Conservation (phyloP, 2,113 vertebrate genomes). For the Numida meleagris region DNA sequence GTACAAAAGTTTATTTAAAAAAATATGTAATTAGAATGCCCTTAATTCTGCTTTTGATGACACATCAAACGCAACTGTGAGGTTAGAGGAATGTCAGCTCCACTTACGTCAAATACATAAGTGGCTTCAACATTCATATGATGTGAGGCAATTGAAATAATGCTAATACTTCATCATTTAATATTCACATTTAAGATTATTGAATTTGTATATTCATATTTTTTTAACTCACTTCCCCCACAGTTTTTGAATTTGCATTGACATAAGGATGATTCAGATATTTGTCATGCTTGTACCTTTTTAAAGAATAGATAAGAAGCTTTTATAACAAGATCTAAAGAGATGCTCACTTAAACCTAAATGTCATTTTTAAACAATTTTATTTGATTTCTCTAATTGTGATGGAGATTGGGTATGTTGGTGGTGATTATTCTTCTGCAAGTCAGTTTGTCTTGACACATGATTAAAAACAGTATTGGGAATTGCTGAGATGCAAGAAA, state of each 20-base stretch:
- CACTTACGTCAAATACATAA: no score
- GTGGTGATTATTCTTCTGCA: background rate
- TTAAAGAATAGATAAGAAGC: constrained; percentile 22
- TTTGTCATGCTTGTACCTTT: constrained; percentile 22
- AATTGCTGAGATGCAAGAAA: background rate
- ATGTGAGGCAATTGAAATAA: constrained; percentile 16
- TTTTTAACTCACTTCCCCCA: constrained; percentile 61
- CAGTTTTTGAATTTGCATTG: constrained; percentile 29
- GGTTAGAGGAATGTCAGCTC: background rate
- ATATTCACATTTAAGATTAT: constrained; percentile 49
- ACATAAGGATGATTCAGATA: constrained; percentile 53
- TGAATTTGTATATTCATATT: constrained; percentile 37
- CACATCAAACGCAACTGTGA: background rate
- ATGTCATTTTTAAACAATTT: background rate
- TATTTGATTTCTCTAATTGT: background rate
- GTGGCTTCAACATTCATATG: constrained; percentile 34
- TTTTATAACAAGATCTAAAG: background rate
- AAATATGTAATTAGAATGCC: background rate
- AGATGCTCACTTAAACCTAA: background rate
- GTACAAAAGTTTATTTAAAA: background rate
- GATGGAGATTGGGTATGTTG: background rate
- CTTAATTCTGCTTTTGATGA: constrained; percentile 25
- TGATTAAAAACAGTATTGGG: background rate
- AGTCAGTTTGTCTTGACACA: background rate
- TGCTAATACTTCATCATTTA: constrained; percentile 47